These are phyloP conservation scores for Sarcophaga variegata DNA, from an alignment of 2,888 invertebrate genomes.

Conservation along the genomic window DNA sequence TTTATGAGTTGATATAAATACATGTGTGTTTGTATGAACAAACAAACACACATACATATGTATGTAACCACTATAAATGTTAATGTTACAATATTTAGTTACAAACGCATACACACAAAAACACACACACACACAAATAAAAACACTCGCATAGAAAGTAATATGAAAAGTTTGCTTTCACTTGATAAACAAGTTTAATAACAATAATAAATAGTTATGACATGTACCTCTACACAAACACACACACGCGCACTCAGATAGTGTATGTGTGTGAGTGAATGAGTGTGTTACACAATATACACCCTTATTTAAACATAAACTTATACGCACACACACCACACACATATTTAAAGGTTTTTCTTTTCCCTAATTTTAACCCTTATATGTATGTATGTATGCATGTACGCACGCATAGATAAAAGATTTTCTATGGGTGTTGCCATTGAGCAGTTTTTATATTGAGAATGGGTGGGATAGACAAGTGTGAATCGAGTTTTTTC, in stretches of 20 bases:
- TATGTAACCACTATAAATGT: neutral
- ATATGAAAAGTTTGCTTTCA: constrained; percentile 63
- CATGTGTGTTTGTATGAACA: neutral
- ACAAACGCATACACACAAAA: neutral
- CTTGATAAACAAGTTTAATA: constrained; percentile 69
- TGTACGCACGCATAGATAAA: neutral
- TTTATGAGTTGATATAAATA: constrained; percentile 16
- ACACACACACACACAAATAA: no score
- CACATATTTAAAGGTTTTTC: constrained; percentile 5
- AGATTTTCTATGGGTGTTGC: constrained; percentile 6
- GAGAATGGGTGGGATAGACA: constrained; percentile 18
- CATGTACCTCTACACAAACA: constrained; percentile 40
- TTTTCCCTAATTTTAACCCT: constrained; percentile 36
- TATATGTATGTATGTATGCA: neutral
- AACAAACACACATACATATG: neutral
- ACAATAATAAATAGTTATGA: constrained; percentile 68
- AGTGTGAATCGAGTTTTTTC: neutral
- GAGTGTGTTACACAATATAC: neutral
- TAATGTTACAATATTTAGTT: neutral
- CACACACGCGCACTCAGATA: constrained; percentile 13
- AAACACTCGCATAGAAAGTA: constrained; percentile 12
- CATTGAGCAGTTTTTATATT: neutral
- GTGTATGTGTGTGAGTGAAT: no score
- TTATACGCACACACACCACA: constrained; percentile 1
- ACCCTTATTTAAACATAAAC: constrained; percentile 17